Conservation (phyloP, 2,113 vertebrate genomes). For the Catagonus wagneri region DNA sequence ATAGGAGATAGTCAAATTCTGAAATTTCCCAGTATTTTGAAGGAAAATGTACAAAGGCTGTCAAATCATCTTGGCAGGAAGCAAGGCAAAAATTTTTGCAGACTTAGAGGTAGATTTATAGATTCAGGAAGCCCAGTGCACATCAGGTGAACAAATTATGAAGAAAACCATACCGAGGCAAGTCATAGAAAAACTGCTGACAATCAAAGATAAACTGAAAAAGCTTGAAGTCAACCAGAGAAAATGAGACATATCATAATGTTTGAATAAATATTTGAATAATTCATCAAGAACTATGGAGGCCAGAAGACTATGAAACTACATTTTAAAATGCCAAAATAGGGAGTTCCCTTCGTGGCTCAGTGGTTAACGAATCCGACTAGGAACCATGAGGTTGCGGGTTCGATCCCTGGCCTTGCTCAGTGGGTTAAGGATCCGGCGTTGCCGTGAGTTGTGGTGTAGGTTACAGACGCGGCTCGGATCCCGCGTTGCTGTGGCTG, state of each 20-base stretch:
- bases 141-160: background rate
- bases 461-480: too few species aligned
- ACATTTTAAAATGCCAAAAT: slow-evolving; percentile 13
- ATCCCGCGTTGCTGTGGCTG: too few species aligned
- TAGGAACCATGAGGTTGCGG: too few species aligned
- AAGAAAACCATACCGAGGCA: background rate
- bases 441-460: too few species aligned
- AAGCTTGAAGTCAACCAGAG: background rate
- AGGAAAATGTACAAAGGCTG: background rate
- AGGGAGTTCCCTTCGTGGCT: too few species aligned
- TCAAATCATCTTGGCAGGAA: background rate
- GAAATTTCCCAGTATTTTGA: background rate
- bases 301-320: background rate
- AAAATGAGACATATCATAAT: slow-evolving; percentile 45
- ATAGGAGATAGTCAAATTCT: background rate
- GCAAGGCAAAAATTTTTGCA: background rate
- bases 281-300: slow-evolving; percentile 54
- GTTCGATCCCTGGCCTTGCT: too few species aligned
- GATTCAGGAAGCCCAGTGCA: background rate
- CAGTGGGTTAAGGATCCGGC: too few species aligned
- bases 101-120: background rate
- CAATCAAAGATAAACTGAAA: slow-evolving; percentile 26
- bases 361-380: too few species aligned
- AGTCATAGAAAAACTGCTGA: background rate
- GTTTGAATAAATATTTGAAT: slow-evolving; percentile 54